Base-by-base conservation (phyloP, 1,140 invertebrate species). In the Himalopsyche phryganea region DNA sequence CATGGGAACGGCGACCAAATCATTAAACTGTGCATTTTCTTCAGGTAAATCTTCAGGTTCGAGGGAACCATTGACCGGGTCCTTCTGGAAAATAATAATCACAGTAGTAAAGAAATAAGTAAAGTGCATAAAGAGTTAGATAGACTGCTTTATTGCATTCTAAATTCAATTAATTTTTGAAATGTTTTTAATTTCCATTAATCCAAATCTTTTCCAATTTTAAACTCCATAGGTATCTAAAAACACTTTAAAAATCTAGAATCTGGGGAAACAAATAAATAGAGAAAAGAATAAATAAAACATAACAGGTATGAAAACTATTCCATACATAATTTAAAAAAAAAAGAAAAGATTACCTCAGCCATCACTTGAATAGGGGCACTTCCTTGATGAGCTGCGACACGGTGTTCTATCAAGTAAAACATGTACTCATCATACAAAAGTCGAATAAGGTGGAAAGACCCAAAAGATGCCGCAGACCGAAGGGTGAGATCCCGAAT, bases 391-490 rank as follows among this genome's bases (percentile, higher is more conserved):
- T 92, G 92, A 68, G 89, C 83, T 15, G 97, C 96, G 18, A 99
- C 94, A 74, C 94, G 89, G 73, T 96, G 92, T 76, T 99, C 97
- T 64, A 99, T 92, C 61, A 98, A 81, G 76, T 97, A 98, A 80
- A 97, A 97, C 90, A 99, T 97, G 72, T 98, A 99, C 74, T 99
- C 98, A 74, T 99, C 96, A 74, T 96, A 98, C 15, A 99, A 81
- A 61, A 99, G 80, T 41, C 96, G 87, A 67, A 99, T 96, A 42
- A 99, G 82, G 80, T 99, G 98, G 79, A 99, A 99, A 52, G 94
- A 98, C 33, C 97, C 98, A 80, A 99, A 99, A 73, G 94, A 97
- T 9, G 94, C 92, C 17, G 97, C 96, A 62, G 94, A 97, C 68
- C 96, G 82, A 46, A 98, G 77, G 35, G 95, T 98, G 50, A 98